Evolutionary conservation across 1,140 invertebrate species (phyloP).

Genomic region (Pollicipes pollicipes): DNA sequence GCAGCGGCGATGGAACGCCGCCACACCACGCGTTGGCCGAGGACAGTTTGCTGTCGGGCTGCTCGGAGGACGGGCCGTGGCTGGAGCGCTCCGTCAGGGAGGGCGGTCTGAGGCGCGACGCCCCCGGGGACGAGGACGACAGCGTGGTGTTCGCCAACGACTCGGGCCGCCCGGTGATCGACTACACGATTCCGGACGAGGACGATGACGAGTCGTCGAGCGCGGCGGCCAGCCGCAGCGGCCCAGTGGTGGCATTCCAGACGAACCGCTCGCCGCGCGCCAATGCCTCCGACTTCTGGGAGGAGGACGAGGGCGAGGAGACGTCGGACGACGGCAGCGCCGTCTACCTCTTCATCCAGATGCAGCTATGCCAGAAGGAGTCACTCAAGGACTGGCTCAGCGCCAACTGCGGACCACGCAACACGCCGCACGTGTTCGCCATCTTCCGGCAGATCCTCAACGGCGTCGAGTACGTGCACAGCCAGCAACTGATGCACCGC

Average conservation of each 20-base stretch:
- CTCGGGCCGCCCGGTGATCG: not conserved
- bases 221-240: not conserved
- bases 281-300: not conserved
- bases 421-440: constrained; percentile 37
- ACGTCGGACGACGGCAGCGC: not conserved
- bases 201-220: not conserved
- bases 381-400: constrained; percentile 80
- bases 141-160: not conserved
- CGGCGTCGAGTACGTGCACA: constrained; percentile 88
- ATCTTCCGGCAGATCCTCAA: constrained; percentile 84
- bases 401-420: constrained; percentile 26
- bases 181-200: not conserved
- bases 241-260: not conserved
- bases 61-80: too few species aligned
- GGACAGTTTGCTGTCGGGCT: not conserved
- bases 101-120: too few species aligned
- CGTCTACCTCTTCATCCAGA: constrained; percentile 84
- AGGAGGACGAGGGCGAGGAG: not conserved
- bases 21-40: not conserved
- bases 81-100: too few species aligned
- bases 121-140: not conserved
- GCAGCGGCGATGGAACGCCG: not conserved
- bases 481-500: constrained; percentile 74
- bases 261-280: not conserved
- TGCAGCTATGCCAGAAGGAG: constrained; percentile 81